Evolutionary conservation across 2,888 invertebrate species (phyloP).

Genomic region (Ephialtes manifestator): DNA sequence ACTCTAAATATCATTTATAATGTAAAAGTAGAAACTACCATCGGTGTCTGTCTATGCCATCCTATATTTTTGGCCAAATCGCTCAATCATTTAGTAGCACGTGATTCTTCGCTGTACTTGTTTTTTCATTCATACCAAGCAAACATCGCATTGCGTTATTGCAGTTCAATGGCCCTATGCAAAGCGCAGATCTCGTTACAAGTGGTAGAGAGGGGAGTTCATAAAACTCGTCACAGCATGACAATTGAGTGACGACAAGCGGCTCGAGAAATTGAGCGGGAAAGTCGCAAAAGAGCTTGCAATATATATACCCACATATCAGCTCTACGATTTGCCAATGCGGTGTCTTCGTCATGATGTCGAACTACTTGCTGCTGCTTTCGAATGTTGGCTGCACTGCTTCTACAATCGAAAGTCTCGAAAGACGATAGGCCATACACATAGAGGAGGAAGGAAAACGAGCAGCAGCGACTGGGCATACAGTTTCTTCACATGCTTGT

Average conservation of each 20-base stretch:
- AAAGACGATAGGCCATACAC: slow-evolving; percentile 36
- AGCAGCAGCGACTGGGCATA: slow-evolving; percentile 72
- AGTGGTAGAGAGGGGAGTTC: neutral
- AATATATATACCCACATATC: neutral
- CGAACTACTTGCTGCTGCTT: neutral
- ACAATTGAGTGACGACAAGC: slow-evolving; percentile 9
- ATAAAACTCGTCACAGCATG: slow-evolving; percentile 10
- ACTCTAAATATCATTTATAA: neutral
- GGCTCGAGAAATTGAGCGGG: slow-evolving; percentile 21
- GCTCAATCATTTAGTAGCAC: slow-evolving; percentile 2
- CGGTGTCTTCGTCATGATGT: neutral
- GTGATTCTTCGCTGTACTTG: neutral
- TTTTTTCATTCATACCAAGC: slow-evolving; percentile 19
- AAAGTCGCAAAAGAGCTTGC: neutral
- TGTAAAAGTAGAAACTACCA: too few species aligned
- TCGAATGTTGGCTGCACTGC: slow-evolving; percentile 72
- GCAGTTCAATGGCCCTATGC: slow-evolving; percentile 31
- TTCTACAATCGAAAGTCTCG: slow-evolving; percentile 73
- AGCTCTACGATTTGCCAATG: neutral
- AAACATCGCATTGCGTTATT: slow-evolving; percentile 8
- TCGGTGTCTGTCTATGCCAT: neutral
- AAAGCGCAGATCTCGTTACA: neutral
- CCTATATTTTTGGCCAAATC: neutral
- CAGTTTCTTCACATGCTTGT: slow-evolving; percentile 49
- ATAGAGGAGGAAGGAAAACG: slow-evolving; percentile 71